phyloP scores from a whole-genome alignment of 2,888 invertebrate genomes.

The Tiliacea aurago region DNA sequence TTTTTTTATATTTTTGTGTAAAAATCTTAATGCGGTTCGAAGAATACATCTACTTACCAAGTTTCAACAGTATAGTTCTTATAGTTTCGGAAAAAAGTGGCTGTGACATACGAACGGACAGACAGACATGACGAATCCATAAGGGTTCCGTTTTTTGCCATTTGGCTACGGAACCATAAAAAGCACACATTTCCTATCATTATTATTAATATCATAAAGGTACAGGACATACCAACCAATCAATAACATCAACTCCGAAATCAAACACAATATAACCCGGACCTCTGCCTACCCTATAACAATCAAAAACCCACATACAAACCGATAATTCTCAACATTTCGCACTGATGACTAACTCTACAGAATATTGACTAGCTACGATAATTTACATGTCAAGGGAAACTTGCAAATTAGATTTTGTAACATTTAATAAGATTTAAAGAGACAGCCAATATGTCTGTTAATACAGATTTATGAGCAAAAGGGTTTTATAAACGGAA shows the following conservation, averaged over 20 bases:
- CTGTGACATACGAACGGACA: no score
- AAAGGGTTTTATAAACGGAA: slow-evolving; percentile 32
- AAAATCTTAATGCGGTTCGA: no score
- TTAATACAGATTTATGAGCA: slow-evolving; percentile 49
- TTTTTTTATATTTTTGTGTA: no score
- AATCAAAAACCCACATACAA: slow-evolving; percentile 47
- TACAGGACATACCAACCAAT: neutral
- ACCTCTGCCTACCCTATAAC: slow-evolving; percentile 25
- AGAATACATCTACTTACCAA: no score
- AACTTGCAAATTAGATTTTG: slow-evolving; percentile 57
- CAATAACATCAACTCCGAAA: slow-evolving; percentile 7
- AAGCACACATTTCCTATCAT: neutral
- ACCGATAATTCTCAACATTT: slow-evolving; percentile 39
- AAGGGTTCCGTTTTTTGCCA: no score
- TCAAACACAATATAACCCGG: neutral
- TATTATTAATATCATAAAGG: neutral
- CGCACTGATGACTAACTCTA: slow-evolving; percentile 56
- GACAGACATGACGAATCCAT: no score
- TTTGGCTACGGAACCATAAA: no score
- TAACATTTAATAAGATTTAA: slow-evolving; percentile 62
- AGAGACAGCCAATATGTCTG: slow-evolving; percentile 50
- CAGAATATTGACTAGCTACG: slow-evolving; percentile 23
- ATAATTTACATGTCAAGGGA: slow-evolving; percentile 53
- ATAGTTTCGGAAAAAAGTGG: no score
- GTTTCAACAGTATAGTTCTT: no score